phyloP scores from a whole-genome alignment of 2,888 invertebrate species.

The Magallana nippona region DNA sequence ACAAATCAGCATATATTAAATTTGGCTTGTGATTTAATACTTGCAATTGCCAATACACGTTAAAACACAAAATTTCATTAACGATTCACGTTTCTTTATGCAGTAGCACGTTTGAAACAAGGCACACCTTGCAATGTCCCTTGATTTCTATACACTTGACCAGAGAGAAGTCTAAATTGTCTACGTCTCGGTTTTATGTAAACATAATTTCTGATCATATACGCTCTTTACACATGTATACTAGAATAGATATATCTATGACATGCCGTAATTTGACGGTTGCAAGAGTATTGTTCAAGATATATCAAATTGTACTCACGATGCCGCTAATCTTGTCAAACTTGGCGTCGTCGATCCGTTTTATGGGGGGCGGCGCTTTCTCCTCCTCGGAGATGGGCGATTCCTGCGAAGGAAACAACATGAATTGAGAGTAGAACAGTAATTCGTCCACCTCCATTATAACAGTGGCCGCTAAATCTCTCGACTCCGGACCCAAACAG shows the following conservation, averaged over 20 bases:
- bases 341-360: constrained; percentile 18
- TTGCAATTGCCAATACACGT: background rate
- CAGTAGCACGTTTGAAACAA: constrained; percentile 14
- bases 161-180: background rate
- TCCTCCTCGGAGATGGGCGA: constrained; percentile 37
- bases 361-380: background rate
- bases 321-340: constrained; percentile 34
- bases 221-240: too few relatives aligned
- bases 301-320: background rate
- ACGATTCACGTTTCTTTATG: background rate
- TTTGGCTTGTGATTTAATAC: background rate
- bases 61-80: constrained; percentile 18
- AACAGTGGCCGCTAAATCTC: background rate
- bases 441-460: constrained; percentile 26
- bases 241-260: too few relatives aligned
- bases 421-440: constrained; percentile 10
- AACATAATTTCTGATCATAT: too few relatives aligned
- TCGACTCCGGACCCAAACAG: background rate
- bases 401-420: constrained; percentile 32
- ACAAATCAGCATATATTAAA: background rate
- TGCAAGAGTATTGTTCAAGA: too few relatives aligned
- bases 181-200: too few relatives aligned
- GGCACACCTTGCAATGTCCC: background rate
- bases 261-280: too few relatives aligned
- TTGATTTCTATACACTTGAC: background rate